A percentile compares a stretch with the other conserved stretches of the same genome.
phyloP scores from a whole-genome alignment of 2,797 vertebrate genomes.

The Rhynchotus rufescens region DNA sequence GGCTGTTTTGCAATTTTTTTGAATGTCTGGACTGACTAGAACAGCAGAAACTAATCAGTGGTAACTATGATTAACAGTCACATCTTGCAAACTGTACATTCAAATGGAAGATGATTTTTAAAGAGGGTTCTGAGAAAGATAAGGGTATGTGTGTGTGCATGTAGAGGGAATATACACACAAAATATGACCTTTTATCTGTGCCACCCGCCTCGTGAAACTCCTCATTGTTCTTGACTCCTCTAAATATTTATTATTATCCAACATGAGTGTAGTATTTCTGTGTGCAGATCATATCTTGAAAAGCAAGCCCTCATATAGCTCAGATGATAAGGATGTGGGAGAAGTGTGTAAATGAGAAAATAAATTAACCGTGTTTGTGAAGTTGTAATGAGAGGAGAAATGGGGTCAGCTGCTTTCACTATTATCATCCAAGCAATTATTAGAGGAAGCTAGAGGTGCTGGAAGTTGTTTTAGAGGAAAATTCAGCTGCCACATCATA shows the following conservation, averaged over 20 bases:
- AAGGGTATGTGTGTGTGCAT: neutral
- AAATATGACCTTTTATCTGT: neutral
- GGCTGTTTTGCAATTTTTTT: neutral
- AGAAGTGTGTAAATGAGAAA: neutral
- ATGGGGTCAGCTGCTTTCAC: neutral
- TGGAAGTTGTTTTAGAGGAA: neutral
- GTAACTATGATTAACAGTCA: constrained; percentile 49
- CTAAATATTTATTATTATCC: constrained; percentile 59
- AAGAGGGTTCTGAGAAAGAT: neutral
- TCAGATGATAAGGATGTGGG: constrained; percentile 52
- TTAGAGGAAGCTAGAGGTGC: neutral
- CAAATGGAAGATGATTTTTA: constrained; percentile 21
- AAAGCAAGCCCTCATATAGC: constrained; percentile 37
- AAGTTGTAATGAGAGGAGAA: constrained; percentile 15
- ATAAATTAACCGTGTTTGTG: constrained; percentile 11
- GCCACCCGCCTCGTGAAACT: neutral
- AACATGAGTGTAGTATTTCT: constrained; percentile 19
- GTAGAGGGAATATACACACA: neutral
- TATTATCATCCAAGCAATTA: neutral
- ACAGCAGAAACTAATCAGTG: constrained; percentile 55
- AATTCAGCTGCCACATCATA: neutral
- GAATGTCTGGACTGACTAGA: neutral
- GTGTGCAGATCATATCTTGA: constrained; percentile 34
- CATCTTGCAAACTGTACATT: constrained; percentile 52
- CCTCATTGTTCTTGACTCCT: neutral